phyloP scores from a whole-genome alignment of 2,888 invertebrate genomes.

The Standfussiana lucernea region DNA sequence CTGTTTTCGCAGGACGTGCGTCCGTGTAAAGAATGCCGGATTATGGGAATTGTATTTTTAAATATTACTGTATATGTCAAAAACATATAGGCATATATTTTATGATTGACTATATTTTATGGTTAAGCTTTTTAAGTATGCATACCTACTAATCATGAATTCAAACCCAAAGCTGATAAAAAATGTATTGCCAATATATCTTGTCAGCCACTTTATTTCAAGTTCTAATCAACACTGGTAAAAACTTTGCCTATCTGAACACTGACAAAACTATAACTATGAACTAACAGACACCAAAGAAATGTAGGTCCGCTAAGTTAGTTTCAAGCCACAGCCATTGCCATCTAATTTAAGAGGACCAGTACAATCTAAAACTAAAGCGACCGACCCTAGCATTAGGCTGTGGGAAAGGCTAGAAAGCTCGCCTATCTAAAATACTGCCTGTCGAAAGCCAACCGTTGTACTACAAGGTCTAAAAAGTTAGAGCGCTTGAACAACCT shows the following conservation, averaged over 20 bases:
- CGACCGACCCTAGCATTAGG: conserved; percentile 1
- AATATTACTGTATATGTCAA: neutral
- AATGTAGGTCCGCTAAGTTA: conserved; percentile 7
- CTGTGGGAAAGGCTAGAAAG: conserved; percentile 39
- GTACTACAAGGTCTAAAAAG: conserved; percentile 19
- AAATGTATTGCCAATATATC: neutral
- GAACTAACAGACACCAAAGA: neutral
- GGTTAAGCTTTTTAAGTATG: neutral
- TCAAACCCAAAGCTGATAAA: neutral
- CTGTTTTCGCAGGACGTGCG: conserved; percentile 31
- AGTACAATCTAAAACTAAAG: conserved; percentile 21
- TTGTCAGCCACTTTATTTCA: neutral
- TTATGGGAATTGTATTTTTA: conserved; percentile 27
- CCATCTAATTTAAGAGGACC: conserved; percentile 22
- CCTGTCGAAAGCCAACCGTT: conserved; percentile 15
- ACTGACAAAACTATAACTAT: neutral
- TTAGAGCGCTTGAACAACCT: neutral
- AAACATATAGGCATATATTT: neutral
- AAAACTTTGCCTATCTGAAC: neutral
- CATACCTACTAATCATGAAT: neutral
- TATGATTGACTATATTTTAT: conserved; percentile 5
- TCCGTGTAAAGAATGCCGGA: conserved; percentile 19
- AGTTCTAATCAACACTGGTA: neutral
- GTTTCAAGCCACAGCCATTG: neutral
- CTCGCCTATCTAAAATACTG: conserved; percentile 24